These are phyloP conservation scores for Ectemnius cavifrons DNA, from an alignment of 2,888 invertebrate species.

Conservation along the genomic window DNA sequence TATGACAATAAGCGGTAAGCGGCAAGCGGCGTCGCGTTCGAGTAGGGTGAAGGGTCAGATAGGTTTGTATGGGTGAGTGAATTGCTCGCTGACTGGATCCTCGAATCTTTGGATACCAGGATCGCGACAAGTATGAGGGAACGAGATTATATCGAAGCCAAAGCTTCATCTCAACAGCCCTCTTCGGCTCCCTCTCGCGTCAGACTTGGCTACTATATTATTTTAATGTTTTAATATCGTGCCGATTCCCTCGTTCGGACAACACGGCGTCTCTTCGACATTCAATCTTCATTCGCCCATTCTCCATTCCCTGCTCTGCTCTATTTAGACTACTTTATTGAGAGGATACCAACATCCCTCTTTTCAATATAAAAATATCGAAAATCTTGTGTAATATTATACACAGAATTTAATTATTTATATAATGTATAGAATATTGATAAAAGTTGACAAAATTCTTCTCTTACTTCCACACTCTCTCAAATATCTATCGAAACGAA, in stretches of 20 bases:
- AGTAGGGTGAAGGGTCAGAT: slow-evolving; percentile 17
- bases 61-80: background rate
- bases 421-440: no score
- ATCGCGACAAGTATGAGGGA: slow-evolving; percentile 54
- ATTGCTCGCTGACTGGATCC: no score
- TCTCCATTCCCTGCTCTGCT: no score
- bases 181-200: slow-evolving; percentile 34
- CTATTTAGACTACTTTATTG: no score
- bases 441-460: no score
- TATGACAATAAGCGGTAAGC: slow-evolving; percentile 23
- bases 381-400: no score
- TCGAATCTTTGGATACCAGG: slow-evolving; percentile 18
- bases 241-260: slow-evolving; percentile 74
- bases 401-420: no score
- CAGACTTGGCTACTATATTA: slow-evolving; percentile 72
- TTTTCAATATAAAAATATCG: no score
- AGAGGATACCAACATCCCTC: no score
- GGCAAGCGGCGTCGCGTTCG: background rate
- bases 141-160: slow-evolving; percentile 50
- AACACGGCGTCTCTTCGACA: slow-evolving; percentile 67
- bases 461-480: no score
- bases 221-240: slow-evolving; percentile 78
- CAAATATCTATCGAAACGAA: no score
- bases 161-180: slow-evolving; percentile 67
- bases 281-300: no score